Conservation (phyloP, 2,113 vertebrate species). For the Euleptes europaea region DNA sequence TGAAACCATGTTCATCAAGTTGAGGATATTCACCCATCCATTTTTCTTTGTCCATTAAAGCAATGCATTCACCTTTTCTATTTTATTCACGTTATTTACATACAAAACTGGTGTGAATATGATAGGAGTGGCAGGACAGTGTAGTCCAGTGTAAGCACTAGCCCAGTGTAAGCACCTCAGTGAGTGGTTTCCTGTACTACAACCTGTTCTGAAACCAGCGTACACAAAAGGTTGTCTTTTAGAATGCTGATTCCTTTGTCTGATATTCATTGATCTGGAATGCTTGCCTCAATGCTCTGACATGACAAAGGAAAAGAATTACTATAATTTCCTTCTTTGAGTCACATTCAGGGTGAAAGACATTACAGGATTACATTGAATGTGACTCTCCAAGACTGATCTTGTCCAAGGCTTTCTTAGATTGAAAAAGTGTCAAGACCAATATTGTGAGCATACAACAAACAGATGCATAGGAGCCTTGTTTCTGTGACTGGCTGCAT, state of each 20-base stretch:
- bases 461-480: no score
- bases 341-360: background rate
- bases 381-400: constrained; percentile 1
- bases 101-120: no score
- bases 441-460: background rate
- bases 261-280: constrained; percentile 7
- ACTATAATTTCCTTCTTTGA: constrained; percentile 17
- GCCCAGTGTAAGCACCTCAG: background rate
- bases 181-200: background rate
- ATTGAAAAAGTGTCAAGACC: constrained; percentile 12
- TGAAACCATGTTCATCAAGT: background rate
- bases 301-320: background rate
- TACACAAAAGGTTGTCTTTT: constrained; percentile 24
- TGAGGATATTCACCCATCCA: constrained; percentile 18
- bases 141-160: background rate
- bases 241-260: constrained; percentile 14
- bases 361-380: background rate
- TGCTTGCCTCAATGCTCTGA: background rate
- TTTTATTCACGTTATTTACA: background rate
- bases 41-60: constrained; percentile 12
- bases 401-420: constrained; percentile 14
- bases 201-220: background rate
- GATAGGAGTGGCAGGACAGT: no score
- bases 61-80: constrained; percentile 15
- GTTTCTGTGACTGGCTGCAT: no score